Base-by-base conservation (phyloP, 2,888 invertebrate species). In the Polydrusus tereticollis region DNA sequence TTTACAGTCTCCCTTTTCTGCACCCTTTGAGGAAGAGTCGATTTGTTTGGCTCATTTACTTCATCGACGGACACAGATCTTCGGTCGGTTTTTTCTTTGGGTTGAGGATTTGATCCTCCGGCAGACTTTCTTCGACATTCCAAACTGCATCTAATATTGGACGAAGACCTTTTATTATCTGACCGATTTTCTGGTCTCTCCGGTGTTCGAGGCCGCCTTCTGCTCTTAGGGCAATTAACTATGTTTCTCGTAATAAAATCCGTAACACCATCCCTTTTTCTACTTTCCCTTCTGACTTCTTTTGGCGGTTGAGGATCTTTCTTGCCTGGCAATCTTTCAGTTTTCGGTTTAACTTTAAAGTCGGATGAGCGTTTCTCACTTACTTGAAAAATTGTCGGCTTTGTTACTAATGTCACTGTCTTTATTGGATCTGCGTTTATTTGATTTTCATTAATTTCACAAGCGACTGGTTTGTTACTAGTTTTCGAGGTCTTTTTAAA, bases 241-340 rank as follows among this genome's bases (percentile, higher is more conserved):
- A 69, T 69, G 21, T 69, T 69, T 57, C 63, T 69, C 8, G 33
- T 55, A 10, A 69, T 57, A 29, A 55, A 62, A 14, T 69, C 63
- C 1, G 16, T 21, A 1, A 18, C 20, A 26, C 14, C 1, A 1
- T 14, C 26, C 26, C 1, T 26, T 20, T 45, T 18, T 18, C 7
- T 21, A 21, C 41, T 1, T 6, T 16, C n/a, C 41, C 12, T 41
- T 7, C 41, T 18, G 6, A 41, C 14, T 29, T 45, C 43, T 62
- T n/a, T 45, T 18, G 20, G 10, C 10, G 10, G n/a, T 43, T 21
- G 21, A 4, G 14, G 26, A 4, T 43, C 38, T 43, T 26, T 60
- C 43, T 20, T 38, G n/a, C 7, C 21, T 18, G 2, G 36, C 7
- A 14, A 1, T 2, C 10, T 38, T 43, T 12, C 58, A 38, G 1